A percentile compares a stretch with the other conserved stretches of the same genome.
Conservation (phyloP, 1,140 invertebrate species). For the Arion vulgaris region DNA sequence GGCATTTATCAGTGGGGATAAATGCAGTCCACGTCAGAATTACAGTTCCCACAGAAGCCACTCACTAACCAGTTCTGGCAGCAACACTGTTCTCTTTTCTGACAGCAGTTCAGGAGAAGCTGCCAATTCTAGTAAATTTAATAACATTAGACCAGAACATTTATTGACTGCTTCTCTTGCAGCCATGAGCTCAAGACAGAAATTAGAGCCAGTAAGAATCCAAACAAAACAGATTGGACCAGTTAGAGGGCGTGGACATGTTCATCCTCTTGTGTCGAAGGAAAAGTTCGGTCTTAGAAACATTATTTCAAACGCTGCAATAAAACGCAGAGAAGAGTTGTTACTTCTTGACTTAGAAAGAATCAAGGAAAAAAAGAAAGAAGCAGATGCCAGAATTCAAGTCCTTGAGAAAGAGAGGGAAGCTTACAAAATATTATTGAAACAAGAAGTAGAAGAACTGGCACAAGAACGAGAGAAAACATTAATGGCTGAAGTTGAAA, state of each 20-base stretch:
- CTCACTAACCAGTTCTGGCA: conserved; percentile 56
- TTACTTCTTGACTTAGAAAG: conserved; percentile 62
- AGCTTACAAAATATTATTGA: conserved; percentile 48
- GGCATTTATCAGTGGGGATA: conserved; percentile 14
- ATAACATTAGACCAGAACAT: neutral
- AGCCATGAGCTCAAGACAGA: neutral
- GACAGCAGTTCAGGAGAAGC: conserved; percentile 47
- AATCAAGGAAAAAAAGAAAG: conserved; percentile 58
- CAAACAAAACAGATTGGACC: neutral
- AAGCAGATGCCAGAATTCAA: conserved; percentile 57
- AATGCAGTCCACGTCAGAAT: conserved; percentile 11
- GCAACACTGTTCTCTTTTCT: conserved; percentile 40
- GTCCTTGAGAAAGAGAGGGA: conserved; percentile 57
- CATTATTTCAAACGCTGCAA: conserved; percentile 66
- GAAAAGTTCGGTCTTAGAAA: conserved; percentile 56
- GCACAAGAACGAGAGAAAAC: conserved; percentile 58
- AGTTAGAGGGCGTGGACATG: neutral
- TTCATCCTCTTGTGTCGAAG: conserved; percentile 38
- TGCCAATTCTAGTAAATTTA: neutral
- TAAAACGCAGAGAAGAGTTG: conserved; percentile 61
- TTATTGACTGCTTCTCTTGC: neutral
- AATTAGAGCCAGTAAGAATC: neutral
- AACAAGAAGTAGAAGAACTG: conserved; percentile 57
- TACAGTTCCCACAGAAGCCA: neutral
- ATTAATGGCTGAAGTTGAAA: conserved; percentile 56